Evolutionary conservation across 2,113 vertebrate species (phyloP), one percentile per base, ranked within the genome.

Genomic region (Ciconia boyciana): DNA sequence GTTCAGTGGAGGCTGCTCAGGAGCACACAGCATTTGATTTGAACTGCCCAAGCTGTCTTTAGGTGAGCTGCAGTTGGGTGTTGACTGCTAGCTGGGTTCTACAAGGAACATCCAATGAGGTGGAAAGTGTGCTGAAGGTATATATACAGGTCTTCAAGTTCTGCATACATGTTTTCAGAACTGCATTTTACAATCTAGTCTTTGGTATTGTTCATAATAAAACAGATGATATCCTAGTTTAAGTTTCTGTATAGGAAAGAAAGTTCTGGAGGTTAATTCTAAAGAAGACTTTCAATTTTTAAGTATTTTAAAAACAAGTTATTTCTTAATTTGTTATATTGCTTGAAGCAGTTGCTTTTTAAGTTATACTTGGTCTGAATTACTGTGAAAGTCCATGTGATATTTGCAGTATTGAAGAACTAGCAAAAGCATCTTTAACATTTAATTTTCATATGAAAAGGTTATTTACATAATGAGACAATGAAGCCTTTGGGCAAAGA

Each of bases 371-470:
- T 93, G 66, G 52, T 75, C 58, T 65, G 77, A 96, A 65, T 94
- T 93, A 55, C 70, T 80, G 58, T 86, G 77, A 64, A 58, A 83
- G 76, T 82, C 87, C 86, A 16, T 89, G 82, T 92, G 93, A 81
- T 96, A 85, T 87, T 92, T 95, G 81, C 62, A 82, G 81, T 90
- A 80, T 92, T 96, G 94, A 88, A 87, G 39, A 93, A 91, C 89
- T 95, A 95, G 84, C 89, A 88, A 97, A 96, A 95, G 61, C 91
- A 96, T 96, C 74, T 94, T 87, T 94, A 94, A 94, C 76, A 41
- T 96, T 93, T 93, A 52, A 90, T 96, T 97, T 97, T 96, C 88
- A 85, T 92, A 95, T 95, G 92, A 94, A 97, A 97, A 97, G 91
- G 64, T 94, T 74, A 96, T 96, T 96, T 96, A 80, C 94, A 88